These are phyloP conservation scores for Dicyrtoma fusca DNA, from an alignment of 2,888 invertebrate species.

Conservation along the genomic window DNA sequence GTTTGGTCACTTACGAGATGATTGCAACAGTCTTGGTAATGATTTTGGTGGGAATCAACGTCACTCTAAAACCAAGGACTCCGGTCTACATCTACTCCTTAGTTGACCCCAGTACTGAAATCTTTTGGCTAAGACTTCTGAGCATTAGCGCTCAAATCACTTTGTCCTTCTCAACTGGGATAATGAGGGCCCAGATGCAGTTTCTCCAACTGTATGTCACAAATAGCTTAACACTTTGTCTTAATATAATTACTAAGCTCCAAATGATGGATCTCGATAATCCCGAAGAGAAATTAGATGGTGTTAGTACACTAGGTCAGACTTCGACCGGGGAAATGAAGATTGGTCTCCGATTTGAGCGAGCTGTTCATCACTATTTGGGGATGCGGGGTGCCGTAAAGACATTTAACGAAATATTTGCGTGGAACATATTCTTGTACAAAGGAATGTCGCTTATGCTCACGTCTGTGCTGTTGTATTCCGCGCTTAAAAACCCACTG, in stretches of 20 bases:
- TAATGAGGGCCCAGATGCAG: background rate
- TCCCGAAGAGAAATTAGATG: background rate
- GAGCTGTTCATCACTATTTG: conserved; percentile 7
- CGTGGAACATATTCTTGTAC: background rate
- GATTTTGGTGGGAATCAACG: background rate
- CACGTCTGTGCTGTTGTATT: conserved; percentile 5
- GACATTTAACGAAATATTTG: conserved; percentile 4
- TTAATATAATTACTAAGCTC: background rate
- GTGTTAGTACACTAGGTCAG: too few relatives aligned
- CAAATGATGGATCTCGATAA: background rate
- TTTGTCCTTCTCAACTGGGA: background rate
- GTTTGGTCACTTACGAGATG: background rate
- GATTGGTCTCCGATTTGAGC: background rate
- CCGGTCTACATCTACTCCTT: conserved; percentile 16
- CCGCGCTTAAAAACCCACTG: background rate
- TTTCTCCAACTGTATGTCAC: background rate
- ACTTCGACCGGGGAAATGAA: background rate
- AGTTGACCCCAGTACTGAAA: background rate
- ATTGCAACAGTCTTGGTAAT: background rate
- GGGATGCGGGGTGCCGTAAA: background rate
- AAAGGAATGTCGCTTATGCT: background rate
- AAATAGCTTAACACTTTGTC: background rate
- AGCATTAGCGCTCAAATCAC: background rate
- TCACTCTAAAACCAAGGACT: background rate
- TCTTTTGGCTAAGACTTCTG: background rate